Base-by-base conservation (phyloP, 2,113 vertebrate species). In the Nerophis lumbriciformis region DNA sequence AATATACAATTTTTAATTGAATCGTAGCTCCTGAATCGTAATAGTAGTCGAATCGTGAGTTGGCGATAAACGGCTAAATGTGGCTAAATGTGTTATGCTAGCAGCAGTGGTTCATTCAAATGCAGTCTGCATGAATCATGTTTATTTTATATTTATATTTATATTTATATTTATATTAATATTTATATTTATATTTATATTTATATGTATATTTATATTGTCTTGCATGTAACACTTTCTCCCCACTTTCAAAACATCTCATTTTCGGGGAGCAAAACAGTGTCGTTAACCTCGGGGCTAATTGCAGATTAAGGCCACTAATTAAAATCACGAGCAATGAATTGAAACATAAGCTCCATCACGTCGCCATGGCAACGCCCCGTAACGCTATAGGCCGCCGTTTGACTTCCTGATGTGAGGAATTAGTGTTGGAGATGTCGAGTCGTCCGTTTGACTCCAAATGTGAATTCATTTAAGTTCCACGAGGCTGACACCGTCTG, bases 271-370 rank as follows among this genome's bases (percentile, higher is more conserved):
- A 58, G 65, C 65, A 57, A 71, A 79, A 79, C 72, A 79, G 81
- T 78, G 74, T 63, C 78, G 69, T 66, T 90, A 86, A 92, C 87
- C 86, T 88, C 81, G 63, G 60, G 81, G 88, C 84, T 89, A 90
- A 90, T 89, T 90, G 78, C 85, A 87, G 88, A 91, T 91, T 90
- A 90, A 72, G 74, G 65, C 74, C 67, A 79, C 77, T 88, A 88
- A 91, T 91, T 91, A 88, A 89, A 88, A 89, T 82, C 82, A 87
- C 83, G 85, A 86, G 71, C 72, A 79, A 82, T 83, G 84, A 83
- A 88, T 88, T 87, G 76, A 83, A 86, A 84, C 78, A 83, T 79
- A 81, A 85, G 76, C 78, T 71, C 16, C 8, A 38, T 63, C 72
- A 73, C 75, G 53, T 59, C 70, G 77, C 81, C 76, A 80, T 85